Conservation (phyloP, 2,113 vertebrate genomes). For the Neoarius graeffei region DNA sequence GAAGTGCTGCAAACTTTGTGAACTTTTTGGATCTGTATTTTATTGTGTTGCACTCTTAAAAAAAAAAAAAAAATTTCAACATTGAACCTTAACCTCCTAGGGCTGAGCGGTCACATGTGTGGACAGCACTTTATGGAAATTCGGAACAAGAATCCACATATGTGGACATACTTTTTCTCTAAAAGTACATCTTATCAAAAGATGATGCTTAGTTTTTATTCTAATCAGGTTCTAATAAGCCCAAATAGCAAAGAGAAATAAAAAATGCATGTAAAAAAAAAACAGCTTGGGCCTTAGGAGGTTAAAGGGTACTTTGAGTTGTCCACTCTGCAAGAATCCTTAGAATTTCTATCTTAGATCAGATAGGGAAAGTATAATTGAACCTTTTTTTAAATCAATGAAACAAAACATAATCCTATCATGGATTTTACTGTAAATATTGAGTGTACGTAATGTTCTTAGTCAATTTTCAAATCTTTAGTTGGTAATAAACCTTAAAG, state of each 20-base stretch:
- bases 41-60: background rate
- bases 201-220: no score
- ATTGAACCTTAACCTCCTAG: background rate
- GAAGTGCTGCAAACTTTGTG: background rate
- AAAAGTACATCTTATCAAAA: no score
- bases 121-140: no score
- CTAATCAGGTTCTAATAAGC: no score
- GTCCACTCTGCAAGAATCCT: background rate
- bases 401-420: background rate
- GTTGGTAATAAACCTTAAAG: background rate
- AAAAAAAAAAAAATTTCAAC: background rate
- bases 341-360: background rate
- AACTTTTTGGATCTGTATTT: background rate
- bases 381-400: background rate
- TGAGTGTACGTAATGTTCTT: background rate
- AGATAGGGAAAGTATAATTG: background rate
- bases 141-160: no score
- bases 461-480: background rate
- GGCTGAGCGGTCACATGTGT: no score
- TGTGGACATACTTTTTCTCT: no score
- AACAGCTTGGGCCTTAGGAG: no score
- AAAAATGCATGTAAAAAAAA: no score
- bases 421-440: background rate
- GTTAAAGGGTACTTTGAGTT: background rate
- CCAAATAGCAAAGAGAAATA: no score